These are phyloP conservation scores for Frankliniella fusca DNA, from an alignment of 2,888 invertebrate species.

Conservation along the genomic window DNA sequence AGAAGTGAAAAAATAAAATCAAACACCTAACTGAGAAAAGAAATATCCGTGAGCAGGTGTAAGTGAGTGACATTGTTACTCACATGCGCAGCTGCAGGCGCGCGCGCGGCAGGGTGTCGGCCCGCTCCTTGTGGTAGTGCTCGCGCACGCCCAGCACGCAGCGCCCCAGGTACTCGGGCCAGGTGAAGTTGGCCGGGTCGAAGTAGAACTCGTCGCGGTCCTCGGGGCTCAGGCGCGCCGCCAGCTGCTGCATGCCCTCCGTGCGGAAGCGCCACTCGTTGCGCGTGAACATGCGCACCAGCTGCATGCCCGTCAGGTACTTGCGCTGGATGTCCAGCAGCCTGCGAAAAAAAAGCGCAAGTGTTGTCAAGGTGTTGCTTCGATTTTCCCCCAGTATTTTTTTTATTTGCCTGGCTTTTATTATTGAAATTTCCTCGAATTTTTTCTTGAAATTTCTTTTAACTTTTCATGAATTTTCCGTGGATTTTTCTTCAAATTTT, in stretches of 20 bases:
- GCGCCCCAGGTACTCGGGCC: slow-evolving; percentile 9
- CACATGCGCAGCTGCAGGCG: not conserved
- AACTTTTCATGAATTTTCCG: too few relatives aligned
- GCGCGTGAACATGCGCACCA: not conserved
- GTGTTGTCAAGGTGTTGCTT: too few relatives aligned
- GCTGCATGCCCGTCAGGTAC: slow-evolving; percentile 23
- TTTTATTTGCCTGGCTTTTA: too few relatives aligned
- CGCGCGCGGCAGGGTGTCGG: slow-evolving; percentile 15
- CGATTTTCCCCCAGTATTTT: too few relatives aligned
- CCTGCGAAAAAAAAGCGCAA: too few relatives aligned
- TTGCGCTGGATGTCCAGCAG: slow-evolving; percentile 4
- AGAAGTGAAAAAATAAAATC: too few relatives aligned
- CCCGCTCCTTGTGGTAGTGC: slow-evolving; percentile 24
- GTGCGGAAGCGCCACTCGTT: slow-evolving; percentile 21
- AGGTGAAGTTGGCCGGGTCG: slow-evolving; percentile 15
- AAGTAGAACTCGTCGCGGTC: slow-evolving; percentile 9
- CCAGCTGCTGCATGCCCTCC: slow-evolving; percentile 3
- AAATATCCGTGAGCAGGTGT: too few relatives aligned
- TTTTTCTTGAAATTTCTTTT: too few relatives aligned
- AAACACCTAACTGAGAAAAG: too few relatives aligned
- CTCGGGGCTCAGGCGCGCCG: not conserved
- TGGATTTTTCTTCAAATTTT: too few relatives aligned
- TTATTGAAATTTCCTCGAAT: too few relatives aligned
- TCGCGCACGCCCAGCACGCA: slow-evolving; percentile 10
- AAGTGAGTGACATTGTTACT: not conserved